A percentile compares a stretch with the other conserved stretches of the same genome.
Evolutionary conservation across 1,140 invertebrate genomes (phyloP).

Genomic region (Drosophila rufa): DNA sequence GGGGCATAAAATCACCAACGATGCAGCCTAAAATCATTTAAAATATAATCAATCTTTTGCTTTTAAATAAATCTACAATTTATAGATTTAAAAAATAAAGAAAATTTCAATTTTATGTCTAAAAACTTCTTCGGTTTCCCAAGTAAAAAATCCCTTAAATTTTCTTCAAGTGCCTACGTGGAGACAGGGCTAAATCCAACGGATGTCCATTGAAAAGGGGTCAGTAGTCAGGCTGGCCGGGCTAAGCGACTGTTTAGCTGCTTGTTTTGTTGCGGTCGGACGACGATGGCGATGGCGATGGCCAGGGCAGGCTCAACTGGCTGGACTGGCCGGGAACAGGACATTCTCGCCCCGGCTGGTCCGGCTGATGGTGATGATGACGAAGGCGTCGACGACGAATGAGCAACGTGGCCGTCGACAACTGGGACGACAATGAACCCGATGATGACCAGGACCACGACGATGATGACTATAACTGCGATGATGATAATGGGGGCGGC

Average conservation of each 20-base stretch:
- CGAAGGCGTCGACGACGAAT: constrained; percentile 52
- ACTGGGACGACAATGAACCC: constrained; percentile 60
- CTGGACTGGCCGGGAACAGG: constrained; percentile 18
- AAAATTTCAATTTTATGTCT: no score
- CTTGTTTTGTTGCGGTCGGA: constrained; percentile 76
- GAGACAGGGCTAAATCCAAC: constrained; percentile 53
- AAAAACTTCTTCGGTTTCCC: not conserved
- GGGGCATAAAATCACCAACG: no score
- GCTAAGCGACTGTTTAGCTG: constrained; percentile 81
- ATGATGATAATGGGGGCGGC: constrained; percentile 45
- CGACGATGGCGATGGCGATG: constrained; percentile 18
- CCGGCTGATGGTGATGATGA: constrained; percentile 34
- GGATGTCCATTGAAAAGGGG: constrained; percentile 80
- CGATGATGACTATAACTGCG: constrained; percentile 2
- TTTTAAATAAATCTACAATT: no score
- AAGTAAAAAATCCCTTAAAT: no score
- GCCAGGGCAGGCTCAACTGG: constrained; percentile 12
- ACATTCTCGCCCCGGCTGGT: constrained; percentile 19
- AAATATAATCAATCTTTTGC: no score
- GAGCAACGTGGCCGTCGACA: constrained; percentile 74
- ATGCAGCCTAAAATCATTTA: no score
- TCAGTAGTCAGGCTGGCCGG: constrained; percentile 68
- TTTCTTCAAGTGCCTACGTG: constrained; percentile 18
- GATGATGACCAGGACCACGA: constrained; percentile 40
- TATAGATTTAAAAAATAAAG: no score